These are phyloP conservation scores for Onychomys arenicola DNA, from an alignment of 2,797 vertebrate species.

Conservation along the genomic window DNA sequence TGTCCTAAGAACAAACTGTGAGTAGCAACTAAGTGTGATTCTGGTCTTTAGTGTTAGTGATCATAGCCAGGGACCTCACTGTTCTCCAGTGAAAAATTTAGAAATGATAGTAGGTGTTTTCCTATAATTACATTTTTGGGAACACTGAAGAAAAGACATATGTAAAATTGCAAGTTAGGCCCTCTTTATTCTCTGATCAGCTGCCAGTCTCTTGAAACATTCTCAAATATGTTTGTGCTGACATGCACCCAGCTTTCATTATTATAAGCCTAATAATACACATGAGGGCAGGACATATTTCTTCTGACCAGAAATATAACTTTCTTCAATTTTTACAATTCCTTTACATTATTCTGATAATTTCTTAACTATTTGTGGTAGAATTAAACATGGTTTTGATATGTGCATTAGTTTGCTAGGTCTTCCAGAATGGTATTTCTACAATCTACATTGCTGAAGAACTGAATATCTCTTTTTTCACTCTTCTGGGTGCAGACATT, in stretches of 20 bases:
- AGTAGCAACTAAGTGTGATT: neutral
- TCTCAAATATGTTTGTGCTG: neutral
- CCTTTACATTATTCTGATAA: neutral
- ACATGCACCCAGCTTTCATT: neutral
- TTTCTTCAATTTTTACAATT: neutral
- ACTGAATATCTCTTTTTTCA: neutral
- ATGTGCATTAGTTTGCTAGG: neutral
- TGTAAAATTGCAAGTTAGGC: neutral
- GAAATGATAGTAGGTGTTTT: no score
- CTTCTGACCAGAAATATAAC: neutral
- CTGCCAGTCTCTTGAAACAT: neutral
- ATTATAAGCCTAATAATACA: neutral
- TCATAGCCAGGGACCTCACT: neutral
- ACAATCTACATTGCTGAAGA: neutral
- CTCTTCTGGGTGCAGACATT: neutral
- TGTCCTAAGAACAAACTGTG: neutral
- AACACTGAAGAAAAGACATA: neutral
- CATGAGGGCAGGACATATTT: neutral
- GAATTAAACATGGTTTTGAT: neutral
- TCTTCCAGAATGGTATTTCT: neutral
- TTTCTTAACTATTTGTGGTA: neutral
- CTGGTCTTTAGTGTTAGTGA: neutral
- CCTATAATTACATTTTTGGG: neutral
- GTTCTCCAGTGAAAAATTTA: neutral
- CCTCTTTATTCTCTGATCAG: neutral